phyloP scores from a whole-genome alignment of 2,888 invertebrate species.

The Agrenia bidenticulata region DNA sequence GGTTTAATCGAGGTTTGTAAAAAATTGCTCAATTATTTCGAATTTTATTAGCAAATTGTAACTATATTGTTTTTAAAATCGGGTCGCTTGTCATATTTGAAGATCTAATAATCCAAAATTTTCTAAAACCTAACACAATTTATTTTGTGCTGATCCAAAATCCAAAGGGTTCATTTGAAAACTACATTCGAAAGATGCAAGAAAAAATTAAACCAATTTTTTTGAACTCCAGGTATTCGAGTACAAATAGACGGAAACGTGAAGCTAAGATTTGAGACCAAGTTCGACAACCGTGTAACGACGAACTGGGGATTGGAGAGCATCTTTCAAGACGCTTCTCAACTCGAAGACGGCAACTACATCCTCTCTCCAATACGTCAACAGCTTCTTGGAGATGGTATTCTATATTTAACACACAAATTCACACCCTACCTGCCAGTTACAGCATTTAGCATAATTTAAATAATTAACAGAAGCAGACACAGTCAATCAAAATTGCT shows the following conservation, averaged over 20 bases:
- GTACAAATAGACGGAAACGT: constrained; percentile 9
- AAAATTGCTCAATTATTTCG: too few relatives aligned
- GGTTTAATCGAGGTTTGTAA: constrained; percentile 7
- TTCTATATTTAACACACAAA: not conserved
- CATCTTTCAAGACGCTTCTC: constrained; percentile 9
- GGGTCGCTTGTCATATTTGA: too few relatives aligned
- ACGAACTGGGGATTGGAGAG: constrained; percentile 7
- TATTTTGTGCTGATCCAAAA: too few relatives aligned
- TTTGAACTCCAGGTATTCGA: too few relatives aligned
- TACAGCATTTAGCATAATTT: not conserved
- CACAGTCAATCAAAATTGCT: not conserved
- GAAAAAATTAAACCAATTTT: too few relatives aligned
- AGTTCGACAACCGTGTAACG: constrained; percentile 1
- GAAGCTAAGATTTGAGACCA: constrained; percentile 9
- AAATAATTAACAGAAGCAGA: not conserved
- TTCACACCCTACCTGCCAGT: not conserved
- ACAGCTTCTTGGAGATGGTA: not conserved
- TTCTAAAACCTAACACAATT: too few relatives aligned
- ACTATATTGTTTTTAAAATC: too few relatives aligned
- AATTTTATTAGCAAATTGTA: too few relatives aligned
- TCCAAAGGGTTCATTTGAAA: too few relatives aligned
- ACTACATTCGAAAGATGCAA: too few relatives aligned
- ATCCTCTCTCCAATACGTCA: constrained; percentile 1
- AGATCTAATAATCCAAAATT: too few relatives aligned
- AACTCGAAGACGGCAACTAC: not conserved